Evolutionary conservation across 1,140 invertebrate species (phyloP), one percentile per base, ranked within the genome.

Genomic region (Drosophila cardini): DNA sequence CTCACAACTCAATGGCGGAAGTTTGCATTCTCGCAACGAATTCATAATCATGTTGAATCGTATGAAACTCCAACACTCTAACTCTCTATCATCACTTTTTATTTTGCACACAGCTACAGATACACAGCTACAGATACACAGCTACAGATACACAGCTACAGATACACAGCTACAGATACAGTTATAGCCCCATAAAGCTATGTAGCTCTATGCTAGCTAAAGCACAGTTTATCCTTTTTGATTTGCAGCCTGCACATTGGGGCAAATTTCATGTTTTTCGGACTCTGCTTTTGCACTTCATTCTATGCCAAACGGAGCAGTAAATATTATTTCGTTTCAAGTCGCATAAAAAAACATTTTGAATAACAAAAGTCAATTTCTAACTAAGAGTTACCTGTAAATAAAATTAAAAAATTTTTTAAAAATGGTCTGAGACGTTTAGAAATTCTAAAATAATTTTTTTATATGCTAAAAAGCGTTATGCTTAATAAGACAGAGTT

Each of bases 221-320:
- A 80, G 83, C 84, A 75, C 80, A 84, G 80, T 89, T 89, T 89
- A 89, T 89, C 84, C 85, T 80, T 90, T 89, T 89, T 90, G 80
- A 90, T 89, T 89, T 89, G 84, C 80, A 80, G 67, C 60, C 69
- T 60, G 64, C 30, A 65, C 53, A 48, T 74, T 56, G 60, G 52
- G 63, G 55, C 42, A 72, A 57, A 72, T 72, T 60, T 69, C 78
- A 53, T 72, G 68, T 72, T 26, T 84, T 67, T 45, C n/a, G 52
- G 76, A 61, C 55, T 36, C 48, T 64, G 72, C 76, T 46, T 46
- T 52, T 85, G 65, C 52, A 62, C 65, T 70, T 74, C 57, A 63
- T 64, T 68, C 64, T 69, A 16, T 63, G 21, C 48, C 76, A 63
- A 26, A 72, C 43, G 58, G 70, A 78, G 65, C 72, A 71, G 84